These are phyloP conservation scores for Chrysopa pallens DNA, from an alignment of 1,140 invertebrate species.

Conservation along the genomic window DNA sequence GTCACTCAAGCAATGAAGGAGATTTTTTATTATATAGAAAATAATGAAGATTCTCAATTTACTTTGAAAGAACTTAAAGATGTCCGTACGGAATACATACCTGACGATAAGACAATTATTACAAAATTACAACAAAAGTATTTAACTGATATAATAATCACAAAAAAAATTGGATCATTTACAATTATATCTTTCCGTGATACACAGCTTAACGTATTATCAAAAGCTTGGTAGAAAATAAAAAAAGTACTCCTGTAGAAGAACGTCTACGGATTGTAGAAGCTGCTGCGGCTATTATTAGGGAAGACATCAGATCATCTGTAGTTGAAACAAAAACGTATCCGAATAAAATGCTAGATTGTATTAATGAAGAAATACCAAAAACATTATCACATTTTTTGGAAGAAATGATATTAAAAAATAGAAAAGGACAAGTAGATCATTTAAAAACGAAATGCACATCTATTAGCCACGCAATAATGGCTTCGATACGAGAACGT, in stretches of 20 bases:
- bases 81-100: background rate
- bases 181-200: background rate
- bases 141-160: background rate
- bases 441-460: slow-evolving; percentile 6
- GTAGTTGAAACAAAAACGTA: slow-evolving; percentile 1
- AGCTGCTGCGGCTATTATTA: slow-evolving; percentile 10
- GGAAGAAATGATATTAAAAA: background rate
- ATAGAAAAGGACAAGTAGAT: background rate
- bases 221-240: background rate
- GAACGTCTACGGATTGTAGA: slow-evolving; percentile 8
- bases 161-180: background rate
- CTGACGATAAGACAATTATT: background rate
- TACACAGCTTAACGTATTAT: background rate
- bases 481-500: slow-evolving; percentile 9
- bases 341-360: background rate
- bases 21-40: slow-evolving; percentile 19
- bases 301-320: slow-evolving; percentile 10
- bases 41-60: slow-evolving; percentile 15
- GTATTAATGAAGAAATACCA: background rate
- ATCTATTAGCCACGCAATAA: slow-evolving; percentile 11
- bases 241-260: slow-evolving; percentile 2
- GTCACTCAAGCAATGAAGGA: slow-evolving; percentile 16
- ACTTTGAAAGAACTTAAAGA: background rate
- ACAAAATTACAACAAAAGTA: background rate
- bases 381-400: background rate